Evolutionary conservation across 2,113 vertebrate species (phyloP), one percentile per base, ranked within the genome.

Genomic region (Rhinoderma darwinii): DNA sequence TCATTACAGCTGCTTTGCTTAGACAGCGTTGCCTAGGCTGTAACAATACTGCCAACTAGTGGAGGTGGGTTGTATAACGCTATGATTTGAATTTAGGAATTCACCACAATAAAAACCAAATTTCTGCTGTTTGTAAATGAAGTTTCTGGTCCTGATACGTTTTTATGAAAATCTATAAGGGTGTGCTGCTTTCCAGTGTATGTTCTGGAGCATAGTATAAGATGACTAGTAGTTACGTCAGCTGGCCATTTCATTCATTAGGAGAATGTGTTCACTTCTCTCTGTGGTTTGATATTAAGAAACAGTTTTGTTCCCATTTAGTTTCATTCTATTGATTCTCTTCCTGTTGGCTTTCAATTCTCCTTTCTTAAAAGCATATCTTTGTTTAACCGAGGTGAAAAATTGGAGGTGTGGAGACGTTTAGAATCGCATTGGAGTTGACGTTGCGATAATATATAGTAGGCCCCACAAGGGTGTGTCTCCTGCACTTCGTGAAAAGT

Each of bases 41-140:
- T 75, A 50, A 37, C 82, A 50, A 75, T 35, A 66, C 78, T 75
- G 86, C 86, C 78, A 50, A 87, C 86, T 59, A 82, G 86, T 87
- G 86, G 86, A 63, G 27, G 20, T 11, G 32, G 8, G 6, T 27
- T 35, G 86, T 27, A 87, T 75, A 2, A 25, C 41, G 18, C 61
- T 15, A 3, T 22, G 6, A 47, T n/a, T n/a, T 77, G 59, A 68
- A 37, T 9, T 78, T 43, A 25, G 27, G 20, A 79, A 11, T 61
- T 17, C 2, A 43, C 54, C 20, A 43, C 56, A 30, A 63, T 54
- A 30, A 30, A 63, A 12, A 10, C 8, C 6, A 7, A 1, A 76
- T 59, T 59, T 39, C 76, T 76, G 22, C n/a, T 14, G 32, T 22
- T 37, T 59, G 54, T 81, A 15, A 61, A 61, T 32, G 25, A 27